phyloP scores from a whole-genome alignment of 2,888 invertebrate species.

The Scaptomyza reducta region DNA sequence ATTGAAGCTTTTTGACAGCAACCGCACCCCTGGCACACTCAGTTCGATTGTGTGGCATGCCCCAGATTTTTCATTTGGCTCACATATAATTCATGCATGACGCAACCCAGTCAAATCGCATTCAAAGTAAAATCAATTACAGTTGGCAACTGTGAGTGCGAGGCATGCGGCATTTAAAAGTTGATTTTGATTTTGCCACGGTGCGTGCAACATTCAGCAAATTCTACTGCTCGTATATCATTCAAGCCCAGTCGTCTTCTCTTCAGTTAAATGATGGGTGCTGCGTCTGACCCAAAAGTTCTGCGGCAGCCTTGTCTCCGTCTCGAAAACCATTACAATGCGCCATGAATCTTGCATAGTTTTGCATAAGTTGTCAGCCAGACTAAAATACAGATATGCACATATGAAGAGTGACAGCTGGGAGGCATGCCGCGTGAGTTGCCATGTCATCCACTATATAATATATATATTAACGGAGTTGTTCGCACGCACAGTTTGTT shows the following conservation, averaged over 20 bases:
- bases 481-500: constrained; percentile 70
- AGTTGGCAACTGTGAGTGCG: constrained; percentile 23
- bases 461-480: constrained; percentile 71
- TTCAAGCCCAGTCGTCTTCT: constrained; percentile 18
- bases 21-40: constrained; percentile 6
- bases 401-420: constrained; percentile 40
- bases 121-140: constrained; percentile 48
- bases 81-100: constrained; percentile 24
- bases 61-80: constrained; percentile 26
- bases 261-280: constrained; percentile 11
- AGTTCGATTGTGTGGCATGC: constrained; percentile 31
- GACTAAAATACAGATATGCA: neutral
- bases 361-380: constrained; percentile 65
- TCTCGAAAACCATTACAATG: constrained; percentile 39
- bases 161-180: constrained; percentile 40
- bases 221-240: constrained; percentile 52
- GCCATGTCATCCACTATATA: constrained; percentile 2
- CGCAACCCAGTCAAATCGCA: constrained; percentile 30
- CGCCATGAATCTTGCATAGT: constrained; percentile 63
- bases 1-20: constrained; percentile 9
- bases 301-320: constrained; percentile 48
- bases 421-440: constrained; percentile 24
- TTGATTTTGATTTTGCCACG: constrained; percentile 10
- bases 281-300: constrained; percentile 55
- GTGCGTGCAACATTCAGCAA: constrained; percentile 47